Base-by-base conservation (phyloP, 1,140 invertebrate genomes). In the Meloidogyne exigua region DNA sequence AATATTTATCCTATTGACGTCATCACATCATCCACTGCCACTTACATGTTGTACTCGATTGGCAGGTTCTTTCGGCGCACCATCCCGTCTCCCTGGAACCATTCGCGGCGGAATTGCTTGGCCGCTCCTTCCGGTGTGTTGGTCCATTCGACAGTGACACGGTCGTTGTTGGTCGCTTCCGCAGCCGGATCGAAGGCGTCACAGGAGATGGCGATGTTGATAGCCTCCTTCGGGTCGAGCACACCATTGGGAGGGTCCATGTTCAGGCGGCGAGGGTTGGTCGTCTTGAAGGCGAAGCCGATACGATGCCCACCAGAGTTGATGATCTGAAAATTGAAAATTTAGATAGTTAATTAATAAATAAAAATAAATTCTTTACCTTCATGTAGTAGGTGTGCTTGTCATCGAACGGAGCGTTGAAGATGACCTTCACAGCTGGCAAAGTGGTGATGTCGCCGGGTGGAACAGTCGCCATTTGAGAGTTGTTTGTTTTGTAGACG, bases 151-250 rank as follows among this genome's bases (percentile, higher is more conserved):
- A 82, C 73, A 32, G 81, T 82, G 80, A 82, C 81, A 44, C 80
- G 80, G 44, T 82, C 80, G 79, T 77, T 80, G 26, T 82, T 80
- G n/a, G 81, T 82, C 79, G 83, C 80, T 66, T 82, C 28, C n/a
- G 28, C 69, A 68, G 36, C n/a, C n/a, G 32, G 63, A 21, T 83
- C 70, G 81, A 83, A 80, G 32, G 81, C 18, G n/a, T n/a, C n/a
- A n/a, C 80, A 82, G 1, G 72, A 72, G 72, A 82, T 71, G 64
- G 78, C 81, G 72, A 82, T 70, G 68, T 81, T 66, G 15, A 72
- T 72, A 12, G 49, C 28, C 42, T 82, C n/a, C n/a, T n/a, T n/a
- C n/a, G n/a, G n/a, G n/a, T n/a, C n/a, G n/a, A n/a, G n/a, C n/a
- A n/a, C 80, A 57, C 80, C 83, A 4, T 79, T 79, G 73, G 78